Percentiles rank a stretch among this genome's conserved stretches.
Conservation (phyloP, 1,140 invertebrate species). For the Oscheius sp. region DNA sequence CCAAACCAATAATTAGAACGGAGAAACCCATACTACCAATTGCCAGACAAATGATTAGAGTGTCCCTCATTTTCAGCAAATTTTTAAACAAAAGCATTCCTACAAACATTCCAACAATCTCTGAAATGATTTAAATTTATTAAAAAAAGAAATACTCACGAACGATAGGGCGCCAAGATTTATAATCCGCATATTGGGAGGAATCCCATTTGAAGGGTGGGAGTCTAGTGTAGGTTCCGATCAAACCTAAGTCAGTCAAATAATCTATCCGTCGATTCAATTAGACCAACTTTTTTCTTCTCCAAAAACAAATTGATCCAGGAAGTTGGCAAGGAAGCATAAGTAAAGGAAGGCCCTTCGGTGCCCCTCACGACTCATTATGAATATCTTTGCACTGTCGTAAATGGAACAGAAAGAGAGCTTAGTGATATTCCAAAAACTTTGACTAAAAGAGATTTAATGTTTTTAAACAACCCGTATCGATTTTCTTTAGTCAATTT, state of each 20-base stretch:
- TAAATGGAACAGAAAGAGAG: conserved; percentile 32
- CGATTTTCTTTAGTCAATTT: background rate
- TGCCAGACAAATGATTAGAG: conserved; percentile 37
- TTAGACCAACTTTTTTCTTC: conserved; percentile 38
- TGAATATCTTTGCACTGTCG: conserved; percentile 31
- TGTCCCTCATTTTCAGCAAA: conserved; percentile 43
- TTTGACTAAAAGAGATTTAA: background rate
- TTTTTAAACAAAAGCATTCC: conserved; percentile 45
- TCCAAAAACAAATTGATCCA: conserved; percentile 45
- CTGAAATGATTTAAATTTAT: conserved; percentile 21
- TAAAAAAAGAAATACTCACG: conserved; percentile 31
- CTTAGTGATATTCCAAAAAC: conserved; percentile 9
- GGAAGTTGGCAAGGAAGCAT: conserved; percentile 40
- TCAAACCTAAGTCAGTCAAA: conserved; percentile 20
- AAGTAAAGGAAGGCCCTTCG: conserved; percentile 35
- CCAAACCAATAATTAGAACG: conserved; percentile 45
- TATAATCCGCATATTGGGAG: conserved; percentile 41
- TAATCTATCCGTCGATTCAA: background rate
- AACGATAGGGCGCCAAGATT: conserved; percentile 44
- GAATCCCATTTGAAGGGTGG: conserved; percentile 42
- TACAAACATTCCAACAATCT: conserved; percentile 48
- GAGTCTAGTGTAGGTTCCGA: conserved; percentile 40
- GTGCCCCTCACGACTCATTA: conserved; percentile 26
- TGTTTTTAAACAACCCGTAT: background rate
- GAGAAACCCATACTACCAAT: conserved; percentile 43